Percentiles rank a stretch among this genome's conserved stretches.
phyloP scores from a whole-genome alignment of 2,113 vertebrate species.

The Mesitornis unicolor region DNA sequence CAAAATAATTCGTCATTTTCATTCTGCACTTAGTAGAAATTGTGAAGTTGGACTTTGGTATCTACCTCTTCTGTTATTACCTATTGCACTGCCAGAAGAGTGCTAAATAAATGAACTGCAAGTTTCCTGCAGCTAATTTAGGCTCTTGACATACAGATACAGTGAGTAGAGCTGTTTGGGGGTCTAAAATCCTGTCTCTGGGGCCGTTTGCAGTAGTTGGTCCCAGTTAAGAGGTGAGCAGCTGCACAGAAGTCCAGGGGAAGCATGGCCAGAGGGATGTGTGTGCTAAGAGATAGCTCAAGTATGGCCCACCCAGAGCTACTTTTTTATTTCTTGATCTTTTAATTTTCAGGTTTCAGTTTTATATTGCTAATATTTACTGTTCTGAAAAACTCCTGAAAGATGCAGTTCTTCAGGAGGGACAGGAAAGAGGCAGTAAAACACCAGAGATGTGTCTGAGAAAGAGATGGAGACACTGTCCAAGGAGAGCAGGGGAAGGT shows the following conservation, averaged over 20 bases:
- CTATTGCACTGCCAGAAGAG: neutral
- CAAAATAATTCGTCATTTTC: neutral
- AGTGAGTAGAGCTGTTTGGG: too few species aligned
- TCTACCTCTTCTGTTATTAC: neutral
- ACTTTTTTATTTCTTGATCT: neutral
- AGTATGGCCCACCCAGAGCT: neutral
- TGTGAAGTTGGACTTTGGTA: neutral
- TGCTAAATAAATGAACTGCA: neutral
- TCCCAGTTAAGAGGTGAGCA: neutral
- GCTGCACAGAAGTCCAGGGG: neutral
- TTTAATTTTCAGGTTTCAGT: neutral
- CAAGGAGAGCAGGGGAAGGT: neutral
- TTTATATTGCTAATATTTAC: neutral
- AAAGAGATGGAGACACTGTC: neutral
- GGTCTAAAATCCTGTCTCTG: neutral
- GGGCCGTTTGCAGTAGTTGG: neutral
- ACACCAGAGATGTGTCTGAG: neutral
- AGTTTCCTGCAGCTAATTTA: neutral
- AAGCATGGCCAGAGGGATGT: neutral
- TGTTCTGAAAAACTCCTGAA: neutral
- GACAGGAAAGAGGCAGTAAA: neutral
- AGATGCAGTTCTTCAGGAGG: neutral
- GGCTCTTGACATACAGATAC: neutral
- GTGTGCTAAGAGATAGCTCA: neutral
- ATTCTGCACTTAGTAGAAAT: neutral